phyloP scores from a whole-genome alignment of 92 coral and sea anemone genomes.

The Umimayanthus chanpuru region DNA sequence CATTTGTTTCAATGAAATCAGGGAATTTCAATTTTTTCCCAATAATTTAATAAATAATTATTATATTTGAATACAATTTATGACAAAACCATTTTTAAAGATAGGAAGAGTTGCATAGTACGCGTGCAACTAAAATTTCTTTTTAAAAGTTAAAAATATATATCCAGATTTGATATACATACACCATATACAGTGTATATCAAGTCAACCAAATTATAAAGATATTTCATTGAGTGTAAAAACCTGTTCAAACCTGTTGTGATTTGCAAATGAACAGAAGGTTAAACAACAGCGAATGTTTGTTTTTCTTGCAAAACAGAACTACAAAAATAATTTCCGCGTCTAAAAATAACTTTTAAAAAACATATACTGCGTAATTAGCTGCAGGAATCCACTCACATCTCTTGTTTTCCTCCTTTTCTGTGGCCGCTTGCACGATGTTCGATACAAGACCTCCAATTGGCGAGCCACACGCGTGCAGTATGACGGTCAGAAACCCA shows the following conservation, averaged over 20 bases:
- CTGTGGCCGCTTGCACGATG: conserved; percentile 43
- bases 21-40: no score
- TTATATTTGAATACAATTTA: no score
- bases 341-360: not conserved
- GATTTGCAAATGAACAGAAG: not conserved
- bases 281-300: not conserved
- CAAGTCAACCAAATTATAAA: no score
- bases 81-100: no score
- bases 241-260: not conserved
- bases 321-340: not conserved
- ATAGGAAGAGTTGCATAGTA: no score
- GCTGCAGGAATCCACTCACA: conserved; percentile 35
- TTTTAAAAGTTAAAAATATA: not conserved
- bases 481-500: conserved; percentile 77
- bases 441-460: conserved; percentile 54
- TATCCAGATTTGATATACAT: not conserved
- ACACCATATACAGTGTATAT: no score
- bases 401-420: conserved; percentile 38
- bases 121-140: no score
- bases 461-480: conserved; percentile 85
- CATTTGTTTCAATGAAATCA: no score
- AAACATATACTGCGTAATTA: not conserved
- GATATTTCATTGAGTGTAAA: not conserved
- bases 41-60: no score
- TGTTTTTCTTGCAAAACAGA: not conserved